phyloP scores from a whole-genome alignment of 2,888 invertebrate genomes.

The Megaustenia siamemsis region DNA sequence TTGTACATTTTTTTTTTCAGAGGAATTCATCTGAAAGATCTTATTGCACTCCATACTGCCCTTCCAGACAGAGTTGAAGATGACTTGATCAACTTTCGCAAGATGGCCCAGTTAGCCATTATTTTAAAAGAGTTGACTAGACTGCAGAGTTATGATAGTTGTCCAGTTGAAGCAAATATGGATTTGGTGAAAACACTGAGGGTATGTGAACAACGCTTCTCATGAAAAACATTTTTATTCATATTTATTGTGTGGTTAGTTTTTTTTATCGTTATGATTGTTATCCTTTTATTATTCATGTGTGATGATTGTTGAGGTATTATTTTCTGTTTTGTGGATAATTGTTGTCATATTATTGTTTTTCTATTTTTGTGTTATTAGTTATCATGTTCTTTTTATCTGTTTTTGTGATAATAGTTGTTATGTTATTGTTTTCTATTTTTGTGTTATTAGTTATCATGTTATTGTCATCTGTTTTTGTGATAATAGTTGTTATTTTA shows the following conservation, averaged over 20 bases:
- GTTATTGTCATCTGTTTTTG: too few relatives aligned
- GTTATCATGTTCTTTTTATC: too few relatives aligned
- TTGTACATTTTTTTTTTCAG: conserved; percentile 71
- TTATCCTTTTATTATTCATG: too few relatives aligned
- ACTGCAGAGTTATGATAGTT: conserved; percentile 76
- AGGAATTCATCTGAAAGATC: conserved; percentile 83
- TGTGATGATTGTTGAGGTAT: too few relatives aligned
- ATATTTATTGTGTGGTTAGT: not conserved
- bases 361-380: too few relatives aligned
- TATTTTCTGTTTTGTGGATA: too few relatives aligned
- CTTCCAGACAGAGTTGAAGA: conserved; percentile 80
- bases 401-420: too few relatives aligned
- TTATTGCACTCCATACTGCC: conserved; percentile 82
- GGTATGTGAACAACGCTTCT: too few relatives aligned
- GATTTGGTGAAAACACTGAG: conserved; percentile 83
- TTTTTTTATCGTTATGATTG: not conserved
- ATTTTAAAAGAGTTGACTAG: conserved; percentile 82
- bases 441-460: too few relatives aligned
- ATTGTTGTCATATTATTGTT: too few relatives aligned
- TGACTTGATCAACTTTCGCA: conserved; percentile 80
- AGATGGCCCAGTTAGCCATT: conserved; percentile 82
- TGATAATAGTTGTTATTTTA: too few relatives aligned
- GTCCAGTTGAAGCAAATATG: conserved; percentile 82
- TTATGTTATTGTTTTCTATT: too few relatives aligned
- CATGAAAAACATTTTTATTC: not conserved